A percentile compares a stretch with the other conserved stretches of the same genome.
Evolutionary conservation across 1,140 invertebrate species (phyloP).

Genomic region (Bombus fervidus): DNA sequence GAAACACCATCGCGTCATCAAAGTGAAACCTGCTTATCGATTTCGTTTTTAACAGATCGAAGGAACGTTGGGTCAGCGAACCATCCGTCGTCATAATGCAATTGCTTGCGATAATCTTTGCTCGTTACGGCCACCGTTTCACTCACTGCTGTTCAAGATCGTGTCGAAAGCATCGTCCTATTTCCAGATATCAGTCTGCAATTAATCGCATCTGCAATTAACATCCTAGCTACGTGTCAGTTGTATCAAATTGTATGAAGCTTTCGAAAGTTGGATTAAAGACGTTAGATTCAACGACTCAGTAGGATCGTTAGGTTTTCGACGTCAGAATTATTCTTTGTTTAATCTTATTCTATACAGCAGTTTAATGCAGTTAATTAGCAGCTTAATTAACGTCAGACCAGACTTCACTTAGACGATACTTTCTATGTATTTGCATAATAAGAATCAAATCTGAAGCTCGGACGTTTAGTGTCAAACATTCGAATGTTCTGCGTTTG

Average conservation of each 20-base stretch:
- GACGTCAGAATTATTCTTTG: neutral
- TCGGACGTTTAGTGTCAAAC: neutral
- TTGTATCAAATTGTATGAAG: neutral
- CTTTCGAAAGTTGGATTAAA: neutral
- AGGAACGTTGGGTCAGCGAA: neutral
- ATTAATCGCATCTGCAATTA: neutral
- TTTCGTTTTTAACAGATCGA: neutral
- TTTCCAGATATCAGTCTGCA: neutral
- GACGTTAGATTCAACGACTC: neutral
- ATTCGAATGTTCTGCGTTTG: too few species aligned
- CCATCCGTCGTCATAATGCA: slow-evolving; percentile 12
- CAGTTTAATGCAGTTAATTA: neutral
- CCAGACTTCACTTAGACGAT: neutral
- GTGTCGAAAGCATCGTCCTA: neutral
- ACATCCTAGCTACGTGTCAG: neutral
- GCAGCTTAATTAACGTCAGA: neutral
- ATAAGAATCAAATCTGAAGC: neutral
- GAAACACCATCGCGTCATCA: neutral
- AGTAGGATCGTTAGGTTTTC: neutral
- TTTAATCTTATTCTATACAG: neutral
- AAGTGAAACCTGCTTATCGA: neutral
- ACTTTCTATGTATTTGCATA: slow-evolving; percentile 43
- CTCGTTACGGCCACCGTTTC: slow-evolving; percentile 17
- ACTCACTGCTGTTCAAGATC: neutral
- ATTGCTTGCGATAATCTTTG: slow-evolving; percentile 12